A percentile compares a stretch with the other conserved stretches of the same genome.
Evolutionary conservation across 2,888 invertebrate species (phyloP).

Genomic region (Agrochola lychnidis): DNA sequence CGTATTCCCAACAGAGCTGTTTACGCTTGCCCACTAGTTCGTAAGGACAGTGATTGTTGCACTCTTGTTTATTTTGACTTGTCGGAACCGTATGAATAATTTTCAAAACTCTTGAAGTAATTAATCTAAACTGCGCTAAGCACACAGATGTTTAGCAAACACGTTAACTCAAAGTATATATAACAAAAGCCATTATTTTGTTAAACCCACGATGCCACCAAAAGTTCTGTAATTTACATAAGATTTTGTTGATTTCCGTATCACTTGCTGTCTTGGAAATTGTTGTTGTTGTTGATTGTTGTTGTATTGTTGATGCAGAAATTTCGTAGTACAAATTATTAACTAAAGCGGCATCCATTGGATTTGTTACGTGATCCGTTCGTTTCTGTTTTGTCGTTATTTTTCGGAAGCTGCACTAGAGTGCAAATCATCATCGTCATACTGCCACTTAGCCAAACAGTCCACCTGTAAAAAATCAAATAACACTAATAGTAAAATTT

Average conservation of each 20-base stretch:
- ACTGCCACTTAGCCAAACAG: too few relatives aligned
- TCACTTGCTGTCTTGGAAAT: too few relatives aligned
- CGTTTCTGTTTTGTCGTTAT: not conserved
- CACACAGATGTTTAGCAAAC: not conserved
- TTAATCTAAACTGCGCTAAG: not conserved
- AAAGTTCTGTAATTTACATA: not conserved
- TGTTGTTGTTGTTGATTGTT: too few relatives aligned
- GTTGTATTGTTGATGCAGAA: too few relatives aligned
- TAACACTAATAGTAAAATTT: not conserved
- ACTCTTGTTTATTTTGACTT: not conserved
- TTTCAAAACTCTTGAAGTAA: not conserved
- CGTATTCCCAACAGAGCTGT: not conserved
- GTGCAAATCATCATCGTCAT: not conserved
- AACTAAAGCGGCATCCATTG: not conserved
- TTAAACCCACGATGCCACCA: not conserved
- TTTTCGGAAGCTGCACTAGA: not conserved
- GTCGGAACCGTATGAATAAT: not conserved
- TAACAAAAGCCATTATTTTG: not conserved
- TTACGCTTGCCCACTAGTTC: not conserved
- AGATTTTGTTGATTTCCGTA: not conserved
- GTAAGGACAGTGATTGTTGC: not conserved
- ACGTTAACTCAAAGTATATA: not conserved
- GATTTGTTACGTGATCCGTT: too few relatives aligned
- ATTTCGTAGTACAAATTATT: not conserved
- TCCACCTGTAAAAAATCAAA: not conserved